These are phyloP conservation scores for Phodopus roborovskii DNA, from an alignment of 2,113 vertebrate genomes.

Conservation along the genomic window DNA sequence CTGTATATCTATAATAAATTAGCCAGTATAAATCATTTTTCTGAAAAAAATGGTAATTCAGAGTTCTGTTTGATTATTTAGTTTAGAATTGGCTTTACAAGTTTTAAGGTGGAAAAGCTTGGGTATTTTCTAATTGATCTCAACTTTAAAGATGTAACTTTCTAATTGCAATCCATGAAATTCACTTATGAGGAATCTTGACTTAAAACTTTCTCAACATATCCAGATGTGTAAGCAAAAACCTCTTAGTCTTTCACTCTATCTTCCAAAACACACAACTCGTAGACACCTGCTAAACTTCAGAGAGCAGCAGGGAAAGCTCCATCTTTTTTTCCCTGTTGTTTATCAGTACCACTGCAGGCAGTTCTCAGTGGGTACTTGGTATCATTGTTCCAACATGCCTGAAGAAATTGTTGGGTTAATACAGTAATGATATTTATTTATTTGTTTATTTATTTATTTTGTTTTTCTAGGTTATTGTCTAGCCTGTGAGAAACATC, in stretches of 20 bases:
- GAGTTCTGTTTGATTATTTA: neutral
- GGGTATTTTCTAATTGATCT: neutral
- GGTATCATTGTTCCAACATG: neutral
- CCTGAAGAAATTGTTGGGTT: neutral
- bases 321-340: neutral
- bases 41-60: neutral
- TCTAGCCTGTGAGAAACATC: neutral
- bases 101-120: neutral
- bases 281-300: neutral
- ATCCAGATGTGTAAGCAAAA: neutral
- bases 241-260: neutral
- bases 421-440: neutral
- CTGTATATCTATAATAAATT: neutral
- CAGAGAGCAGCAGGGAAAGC: neutral
- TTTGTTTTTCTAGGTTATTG: neutral
- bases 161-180: neutral
- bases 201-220: neutral
- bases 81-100: neutral
- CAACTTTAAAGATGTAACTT: neutral
- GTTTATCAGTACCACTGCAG: neutral
- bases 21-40: neutral
- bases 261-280: neutral
- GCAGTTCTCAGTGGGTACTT: neutral
- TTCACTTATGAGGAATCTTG: neutral
- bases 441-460: neutral